Percentiles rank a stretch among this genome's conserved stretches.
Evolutionary conservation across 2,888 invertebrate genomes (phyloP).

Genomic region (Ectropis crepuscularia): DNA sequence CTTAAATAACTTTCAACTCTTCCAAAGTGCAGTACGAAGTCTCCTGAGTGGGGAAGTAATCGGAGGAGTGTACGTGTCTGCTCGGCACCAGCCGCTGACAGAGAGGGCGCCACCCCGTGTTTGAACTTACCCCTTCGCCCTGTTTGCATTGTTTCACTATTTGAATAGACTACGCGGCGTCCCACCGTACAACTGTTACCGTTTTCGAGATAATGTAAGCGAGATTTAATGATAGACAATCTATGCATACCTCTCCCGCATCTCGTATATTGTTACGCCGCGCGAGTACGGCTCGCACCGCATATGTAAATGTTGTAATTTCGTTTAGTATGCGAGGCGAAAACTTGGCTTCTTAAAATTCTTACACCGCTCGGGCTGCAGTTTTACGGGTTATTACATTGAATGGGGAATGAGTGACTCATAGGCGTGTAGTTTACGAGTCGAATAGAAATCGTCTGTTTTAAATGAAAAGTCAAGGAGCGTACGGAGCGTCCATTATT

Average conservation of each 20-base stretch:
- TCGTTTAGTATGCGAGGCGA: slow-evolving; percentile 63
- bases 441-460: slow-evolving; percentile 83
- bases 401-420: slow-evolving; percentile 83
- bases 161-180: slow-evolving; percentile 69
- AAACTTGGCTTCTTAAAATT: slow-evolving; percentile 73
- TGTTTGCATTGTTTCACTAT: slow-evolving; percentile 80
- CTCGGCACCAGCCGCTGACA: slow-evolving; percentile 65
- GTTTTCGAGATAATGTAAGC: slow-evolving; percentile 75
- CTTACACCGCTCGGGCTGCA: slow-evolving; percentile 70
- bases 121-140: slow-evolving; percentile 72
- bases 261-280: slow-evolving; percentile 22
- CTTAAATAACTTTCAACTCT: slow-evolving; percentile 50
- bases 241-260: slow-evolving; percentile 47
- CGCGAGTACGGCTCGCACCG: slow-evolving; percentile 25
- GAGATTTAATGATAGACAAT: slow-evolving; percentile 73
- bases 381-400: slow-evolving; percentile 80
- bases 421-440: slow-evolving; percentile 79
- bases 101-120: slow-evolving; percentile 69
- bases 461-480: slow-evolving; percentile 82
- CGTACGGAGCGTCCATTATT: slow-evolving; percentile 79
- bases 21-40: slow-evolving; percentile 65
- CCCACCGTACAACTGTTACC: slow-evolving; percentile 77
- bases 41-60: slow-evolving; percentile 50
- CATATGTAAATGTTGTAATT: slow-evolving; percentile 37
- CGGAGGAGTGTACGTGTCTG: slow-evolving; percentile 61